phyloP scores from a whole-genome alignment of 2,113 vertebrate genomes.

The Callionymus lyra region DNA sequence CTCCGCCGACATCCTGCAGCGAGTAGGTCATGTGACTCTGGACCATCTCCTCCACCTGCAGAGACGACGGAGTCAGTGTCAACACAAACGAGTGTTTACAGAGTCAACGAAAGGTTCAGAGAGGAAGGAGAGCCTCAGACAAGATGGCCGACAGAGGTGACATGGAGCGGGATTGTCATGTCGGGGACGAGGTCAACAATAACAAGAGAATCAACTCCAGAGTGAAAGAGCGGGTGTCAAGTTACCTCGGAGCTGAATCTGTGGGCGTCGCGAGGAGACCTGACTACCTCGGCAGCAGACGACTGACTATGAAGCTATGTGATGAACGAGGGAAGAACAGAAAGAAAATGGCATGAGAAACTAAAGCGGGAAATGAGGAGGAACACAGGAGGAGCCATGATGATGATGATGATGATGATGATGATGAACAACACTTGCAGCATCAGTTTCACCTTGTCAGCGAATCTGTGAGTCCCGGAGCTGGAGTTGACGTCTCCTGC shows the following conservation, averaged over 20 bases:
- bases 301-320: slow-evolving; percentile 53
- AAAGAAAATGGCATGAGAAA: neutral
- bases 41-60: slow-evolving; percentile 93
- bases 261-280: slow-evolving; percentile 76
- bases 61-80: neutral
- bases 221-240: neutral
- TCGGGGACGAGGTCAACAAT: no score
- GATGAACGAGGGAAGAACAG: slow-evolving; percentile 32
- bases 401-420: slow-evolving; percentile 49
- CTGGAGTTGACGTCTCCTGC: slow-evolving; percentile 76
- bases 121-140: neutral
- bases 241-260: slow-evolving; percentile 86
- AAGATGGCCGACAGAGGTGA: neutral
- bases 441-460: slow-evolving; percentile 69
- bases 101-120: neutral
- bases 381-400: neutral
- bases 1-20: slow-evolving; percentile 93
- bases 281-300: slow-evolving; percentile 79
- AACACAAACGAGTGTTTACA: neutral
- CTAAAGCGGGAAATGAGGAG: no score
- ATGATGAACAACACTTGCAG: neutral
- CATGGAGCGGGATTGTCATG: no score
- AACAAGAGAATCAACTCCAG: no score
- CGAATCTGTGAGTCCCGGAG: slow-evolving; percentile 78
- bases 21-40: slow-evolving; percentile 93